Evolutionary conservation across 37 sponge, comb jelly and placozoan species (phyloP), one percentile per base, ranked within the genome.

Genomic region (Chondrosia reniformis): DNA sequence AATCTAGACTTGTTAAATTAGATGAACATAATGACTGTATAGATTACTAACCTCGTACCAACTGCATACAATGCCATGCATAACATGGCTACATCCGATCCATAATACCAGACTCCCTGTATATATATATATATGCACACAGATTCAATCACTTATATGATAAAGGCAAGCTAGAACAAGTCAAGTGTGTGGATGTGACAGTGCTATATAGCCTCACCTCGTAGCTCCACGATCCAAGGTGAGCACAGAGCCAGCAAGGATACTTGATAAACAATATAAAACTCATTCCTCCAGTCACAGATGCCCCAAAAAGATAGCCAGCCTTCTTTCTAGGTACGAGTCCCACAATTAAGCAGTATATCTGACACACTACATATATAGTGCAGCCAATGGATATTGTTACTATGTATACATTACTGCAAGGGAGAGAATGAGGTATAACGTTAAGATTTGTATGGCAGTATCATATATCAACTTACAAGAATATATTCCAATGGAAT

Each of bases 91-190:
- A 76, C 45, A 67, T 86, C 87, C 25, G 87, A 75, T 3, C 81
- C 87, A 76, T 86, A 86, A 61, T 86, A 86, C 87, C 87, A 86
- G 42, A 86, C 58, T 28, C 87, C 81, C 87, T 86, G 81, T 49
- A 63, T 63, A 17, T 63, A 63, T 17, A 63, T 22, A 63, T 17
- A 63, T 17, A 63, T 63, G 33, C 55, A 75, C 55, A 75, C 76
- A 75, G 12, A 75, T 63, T 12, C 21, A 63, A 21, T 6, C 31
- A 34, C 64, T 63, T 10, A 63, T 21, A 9, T 63, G 64, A 10
- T 37, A 38, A 21, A 72, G 10, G n/a, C 45, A 72, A 8, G 8
- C n/a, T n/a, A n/a, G n/a, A n/a, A n/a, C n/a, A n/a, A n/a, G n/a
- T n/a, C n/a, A n/a, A n/a, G n/a, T n/a, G n/a, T n/a, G n/a, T n/a